Evolutionary conservation across 1,140 invertebrate species (phyloP).

Genomic region (Mamestra configurata): DNA sequence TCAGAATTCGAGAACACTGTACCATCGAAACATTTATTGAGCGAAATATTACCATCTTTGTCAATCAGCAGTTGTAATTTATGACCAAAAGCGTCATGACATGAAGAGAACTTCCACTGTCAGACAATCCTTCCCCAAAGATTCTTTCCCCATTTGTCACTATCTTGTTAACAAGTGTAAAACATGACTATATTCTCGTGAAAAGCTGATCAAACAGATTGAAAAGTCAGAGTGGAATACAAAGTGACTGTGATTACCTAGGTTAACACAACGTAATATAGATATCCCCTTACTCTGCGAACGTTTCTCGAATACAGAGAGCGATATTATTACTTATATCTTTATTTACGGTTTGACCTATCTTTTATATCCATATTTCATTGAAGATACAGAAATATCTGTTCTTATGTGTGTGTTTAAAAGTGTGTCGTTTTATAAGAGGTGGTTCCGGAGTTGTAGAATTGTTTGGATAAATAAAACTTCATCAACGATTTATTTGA

Average conservation of each 20-base stretch:
- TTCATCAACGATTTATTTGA: background rate
- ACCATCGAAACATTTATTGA: too few species aligned
- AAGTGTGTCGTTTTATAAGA: background rate
- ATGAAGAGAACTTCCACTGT: background rate
- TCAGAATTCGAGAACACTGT: too few species aligned
- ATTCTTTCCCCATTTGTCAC: background rate
- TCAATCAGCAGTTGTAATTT: too few species aligned
- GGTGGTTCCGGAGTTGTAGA: background rate
- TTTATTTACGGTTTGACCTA: slow-evolving; percentile 23
- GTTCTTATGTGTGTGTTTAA: background rate
- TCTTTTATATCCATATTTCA: slow-evolving; percentile 20
- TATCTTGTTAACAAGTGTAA: background rate
- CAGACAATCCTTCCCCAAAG: background rate
- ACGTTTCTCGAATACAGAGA: slow-evolving; percentile 2
- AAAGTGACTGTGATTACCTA: slow-evolving; percentile 26
- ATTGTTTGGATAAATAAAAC: background rate
- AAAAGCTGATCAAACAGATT: slow-evolving; percentile 34
- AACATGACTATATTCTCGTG: background rate
- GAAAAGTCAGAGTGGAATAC: slow-evolving; percentile 39
- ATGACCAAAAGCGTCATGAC: too few species aligned
- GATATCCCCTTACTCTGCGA: background rate
- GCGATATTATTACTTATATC: slow-evolving; percentile 5
- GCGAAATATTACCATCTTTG: too few species aligned
- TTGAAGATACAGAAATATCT: background rate
- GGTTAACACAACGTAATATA: slow-evolving; percentile 7